A percentile compares a stretch with the other conserved stretches of the same genome.
These are phyloP conservation scores for Cerastoderma edule DNA, from an alignment of 2,888 invertebrate genomes.

Conservation along the genomic window DNA sequence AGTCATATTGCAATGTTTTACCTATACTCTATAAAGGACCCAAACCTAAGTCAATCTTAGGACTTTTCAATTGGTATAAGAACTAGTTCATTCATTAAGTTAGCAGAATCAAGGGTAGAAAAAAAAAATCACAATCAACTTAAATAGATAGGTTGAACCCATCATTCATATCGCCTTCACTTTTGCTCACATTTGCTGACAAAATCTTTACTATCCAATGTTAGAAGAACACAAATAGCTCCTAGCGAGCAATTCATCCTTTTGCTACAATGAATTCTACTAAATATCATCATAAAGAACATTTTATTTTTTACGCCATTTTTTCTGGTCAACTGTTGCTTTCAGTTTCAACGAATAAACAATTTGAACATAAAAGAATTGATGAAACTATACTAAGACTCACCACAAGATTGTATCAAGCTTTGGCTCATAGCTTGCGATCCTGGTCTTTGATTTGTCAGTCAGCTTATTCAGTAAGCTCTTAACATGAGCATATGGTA, in stretches of 20 bases:
- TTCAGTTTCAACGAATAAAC: neutral
- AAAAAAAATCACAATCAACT: neutral
- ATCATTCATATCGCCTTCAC: neutral
- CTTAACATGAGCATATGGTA: conserved; percentile 81
- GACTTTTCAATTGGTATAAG: too few relatives aligned
- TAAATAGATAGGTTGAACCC: neutral
- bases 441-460: conserved; percentile 76
- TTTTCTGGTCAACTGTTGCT: neutral
- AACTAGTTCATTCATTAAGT: neutral
- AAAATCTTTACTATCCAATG: too few relatives aligned
- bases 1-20: too few relatives aligned
- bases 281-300: neutral
- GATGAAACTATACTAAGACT: conserved; percentile 28
- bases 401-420: conserved; percentile 82
- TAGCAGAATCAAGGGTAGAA: neutral
- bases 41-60: too few relatives aligned
- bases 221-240: neutral
- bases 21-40: too few relatives aligned
- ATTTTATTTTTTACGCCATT: neutral
- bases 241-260: neutral
- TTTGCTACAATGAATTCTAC: conserved; percentile 2
- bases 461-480: conserved; percentile 70
- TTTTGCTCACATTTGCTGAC: neutral
- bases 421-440: conserved; percentile 76
- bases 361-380: neutral